Evolutionary conservation across 2,113 vertebrate species (phyloP).

Genomic region (Siniperca knerii): DNA sequence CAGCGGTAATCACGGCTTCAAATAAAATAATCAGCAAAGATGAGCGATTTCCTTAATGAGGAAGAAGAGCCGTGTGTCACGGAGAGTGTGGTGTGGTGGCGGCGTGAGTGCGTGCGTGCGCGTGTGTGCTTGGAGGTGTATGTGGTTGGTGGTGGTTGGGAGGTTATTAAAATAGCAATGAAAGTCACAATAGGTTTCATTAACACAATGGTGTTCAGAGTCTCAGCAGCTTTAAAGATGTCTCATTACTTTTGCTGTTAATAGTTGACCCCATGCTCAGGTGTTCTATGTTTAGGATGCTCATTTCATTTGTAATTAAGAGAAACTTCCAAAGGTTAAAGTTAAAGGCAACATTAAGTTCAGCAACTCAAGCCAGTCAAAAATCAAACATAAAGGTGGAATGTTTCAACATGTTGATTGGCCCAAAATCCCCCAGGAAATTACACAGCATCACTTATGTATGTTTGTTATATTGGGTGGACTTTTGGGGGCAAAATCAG

Average conservation of each 20-base stretch:
- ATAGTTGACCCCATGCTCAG: constrained; percentile 33
- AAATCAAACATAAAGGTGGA: not conserved
- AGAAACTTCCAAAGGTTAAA: not conserved
- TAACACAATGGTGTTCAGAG: constrained; percentile 40
- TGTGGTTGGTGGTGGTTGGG: constrained; percentile 56
- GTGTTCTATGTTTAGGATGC: constrained; percentile 25
- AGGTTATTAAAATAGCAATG: constrained; percentile 88
- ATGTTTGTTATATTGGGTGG: not conserved
- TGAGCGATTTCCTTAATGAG: constrained; percentile 99
- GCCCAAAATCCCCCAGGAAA: not conserved
- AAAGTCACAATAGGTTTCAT: constrained; percentile 85
- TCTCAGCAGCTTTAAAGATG: constrained; percentile 37
- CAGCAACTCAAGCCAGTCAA: not conserved
- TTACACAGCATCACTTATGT: not conserved
- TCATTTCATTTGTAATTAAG: not conserved
- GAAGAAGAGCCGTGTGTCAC: constrained; percentile 95
- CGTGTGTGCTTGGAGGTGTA: constrained; percentile 4
- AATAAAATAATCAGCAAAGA: constrained; percentile 99
- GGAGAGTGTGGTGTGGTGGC: constrained; percentile 83
- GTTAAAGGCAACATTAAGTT: not conserved
- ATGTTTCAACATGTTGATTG: not conserved
- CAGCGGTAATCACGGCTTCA: constrained; percentile 98
- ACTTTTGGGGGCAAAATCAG: not conserved
- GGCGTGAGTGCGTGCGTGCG: constrained; percentile 54
- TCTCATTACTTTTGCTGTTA: constrained; percentile 30